Evolutionary conservation across 2,888 invertebrate species (phyloP).

Genomic region (Branchellion lobata): DNA sequence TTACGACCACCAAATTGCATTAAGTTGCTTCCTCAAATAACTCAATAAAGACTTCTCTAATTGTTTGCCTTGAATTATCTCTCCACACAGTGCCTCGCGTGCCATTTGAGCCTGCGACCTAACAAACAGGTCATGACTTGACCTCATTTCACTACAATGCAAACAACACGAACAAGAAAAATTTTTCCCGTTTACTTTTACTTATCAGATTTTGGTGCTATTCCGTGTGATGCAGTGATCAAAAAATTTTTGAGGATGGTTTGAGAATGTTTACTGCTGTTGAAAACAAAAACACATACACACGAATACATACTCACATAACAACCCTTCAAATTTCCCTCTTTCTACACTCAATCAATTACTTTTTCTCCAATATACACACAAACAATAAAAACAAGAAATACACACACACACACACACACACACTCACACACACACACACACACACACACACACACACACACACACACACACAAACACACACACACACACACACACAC

Average conservation of each 20-base stretch:
- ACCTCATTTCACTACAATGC: not conserved
- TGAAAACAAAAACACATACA: not conserved
- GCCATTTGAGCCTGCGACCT: not conserved
- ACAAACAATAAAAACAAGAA: not conserved
- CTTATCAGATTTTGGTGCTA: too few species aligned
- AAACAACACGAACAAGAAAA: too few species aligned
- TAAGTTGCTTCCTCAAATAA: not conserved
- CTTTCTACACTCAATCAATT: too few species aligned
- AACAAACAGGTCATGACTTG: not conserved
- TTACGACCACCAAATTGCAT: not conserved
- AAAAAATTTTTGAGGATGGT: too few species aligned
- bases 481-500: constrained; percentile 17
- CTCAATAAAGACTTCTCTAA: not conserved
- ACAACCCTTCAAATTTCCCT: too few species aligned
- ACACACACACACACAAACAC: not conserved
- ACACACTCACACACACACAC: constrained; percentile 31
- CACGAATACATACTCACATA: constrained; percentile 1
- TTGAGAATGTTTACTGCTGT: too few species aligned
- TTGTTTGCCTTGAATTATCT: not conserved
- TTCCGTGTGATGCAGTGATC: too few species aligned
- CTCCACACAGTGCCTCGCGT: not conserved
- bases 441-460: constrained; percentile 25
- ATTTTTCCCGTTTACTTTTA: too few species aligned
- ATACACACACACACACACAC: not conserved
- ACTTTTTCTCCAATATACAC: too few species aligned